Evolutionary conservation across 2,113 vertebrate species (phyloP), one percentile per base, ranked within the genome.

Genomic region (Pelvicachromis taeniatus): DNA sequence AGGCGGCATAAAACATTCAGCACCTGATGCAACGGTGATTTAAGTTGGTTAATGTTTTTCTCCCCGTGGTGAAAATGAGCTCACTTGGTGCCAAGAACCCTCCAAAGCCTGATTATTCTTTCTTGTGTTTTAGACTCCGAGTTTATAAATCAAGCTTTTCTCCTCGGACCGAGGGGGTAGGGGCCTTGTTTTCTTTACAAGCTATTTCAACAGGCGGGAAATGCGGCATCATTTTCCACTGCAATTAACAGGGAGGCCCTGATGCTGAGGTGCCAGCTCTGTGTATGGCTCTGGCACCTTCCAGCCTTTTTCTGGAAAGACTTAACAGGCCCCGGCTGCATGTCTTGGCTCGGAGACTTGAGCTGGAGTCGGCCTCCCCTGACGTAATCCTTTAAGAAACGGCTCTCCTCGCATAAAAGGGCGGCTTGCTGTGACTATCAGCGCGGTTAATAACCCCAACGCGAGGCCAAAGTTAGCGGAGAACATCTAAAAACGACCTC

Each of bases 11-110:
- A 90, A 90, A 89, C 85, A 88, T 93, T 89, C 85, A 90, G 6
- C 82, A 56, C 77, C 88, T 91, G 86, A 92, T 81, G 91, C 87
- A 92, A 86, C 70, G 21, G 14, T 87, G 85, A 81, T 82, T 65
- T 85, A 42, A 85, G 55, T 48, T 10, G 19, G 23, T 84, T 80
- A 45, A 70, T 78, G 70, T 81, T 88, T 73, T 75, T 9, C 48
- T 21, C 55, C 9, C 50, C 1, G 4, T 75, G 70, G 70, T 75
- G 45, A 75, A 75, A 75, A 75, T 48, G 6, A 75, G 45, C 45
- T 75, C 70, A 52, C 42, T 75, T n/a, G 14, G 58, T 26, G 77
- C 85, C 82, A 85, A 56, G 54, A 77, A 48, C 26, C 50, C 78
- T 77, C 80, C 45, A 45, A 61, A 77, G 83, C 63, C 68, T 50